Evolutionary conservation across 2,888 invertebrate genomes (phyloP), one percentile per base, ranked within the genome.

Genomic region (Monochamus alternatus): DNA sequence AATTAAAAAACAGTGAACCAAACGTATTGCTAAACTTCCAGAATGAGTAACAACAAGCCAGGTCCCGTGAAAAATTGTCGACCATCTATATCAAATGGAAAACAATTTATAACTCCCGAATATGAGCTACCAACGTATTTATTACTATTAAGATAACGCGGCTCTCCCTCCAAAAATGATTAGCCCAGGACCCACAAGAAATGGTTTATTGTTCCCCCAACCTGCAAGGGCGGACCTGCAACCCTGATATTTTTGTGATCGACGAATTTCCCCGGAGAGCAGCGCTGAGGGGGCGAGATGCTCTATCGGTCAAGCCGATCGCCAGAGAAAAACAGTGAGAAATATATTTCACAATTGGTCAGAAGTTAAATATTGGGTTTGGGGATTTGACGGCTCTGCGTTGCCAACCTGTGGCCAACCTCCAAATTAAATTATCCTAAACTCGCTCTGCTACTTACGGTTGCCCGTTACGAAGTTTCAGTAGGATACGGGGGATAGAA

Each of bases 341-440:
- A 80, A 78, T 78, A 77, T 80, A 78, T 80, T 80, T 78, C 74
- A 73, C 80, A 77, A 78, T 80, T 70, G 78, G 74, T 73, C 71
- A 75, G 66, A 76, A 75, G 80, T 81, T 81, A 82, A 82, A 81
- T 82, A 81, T 82, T 78, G 76, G 79, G 80, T 80, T 77, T 78
- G 68, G 79, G 79, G 78, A 77, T 76, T 78, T 73, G 74, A 73
- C 52, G 74, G 71, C 59, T 71, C 60, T 68, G 67, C 69, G 68
- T 69, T 69, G 67, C 75, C 73, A 77, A 77, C 79, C 74, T 74
- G 77, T 69, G 70, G 74, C 68, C 10, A 30, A 9, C 58, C 58
- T 10, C 43, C 14, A 67, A 67, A 58, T 58, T 67, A 58, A 67
- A 67, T 67, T 67, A 58, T 58, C 67, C 55, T 67, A 67, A 80